Conservation (phyloP, 2,797 vertebrate species). For the Crypturellus tataupa region DNA sequence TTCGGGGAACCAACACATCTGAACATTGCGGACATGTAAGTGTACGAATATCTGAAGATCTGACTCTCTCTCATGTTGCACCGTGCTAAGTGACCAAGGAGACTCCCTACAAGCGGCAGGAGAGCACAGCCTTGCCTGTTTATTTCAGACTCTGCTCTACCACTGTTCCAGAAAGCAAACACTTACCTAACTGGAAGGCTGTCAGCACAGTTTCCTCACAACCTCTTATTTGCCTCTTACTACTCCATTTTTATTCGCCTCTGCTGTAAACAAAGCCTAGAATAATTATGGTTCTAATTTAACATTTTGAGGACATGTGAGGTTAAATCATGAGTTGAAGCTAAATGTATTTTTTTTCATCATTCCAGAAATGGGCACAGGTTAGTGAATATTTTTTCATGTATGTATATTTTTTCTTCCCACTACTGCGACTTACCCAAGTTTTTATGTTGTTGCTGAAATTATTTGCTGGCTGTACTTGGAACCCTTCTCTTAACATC, state of each 20-base stretch:
- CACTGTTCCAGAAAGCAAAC: background rate
- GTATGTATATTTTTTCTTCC: background rate
- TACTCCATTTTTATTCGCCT: background rate
- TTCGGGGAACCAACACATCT: background rate
- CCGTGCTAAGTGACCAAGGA: background rate
- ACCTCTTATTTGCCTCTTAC: background rate
- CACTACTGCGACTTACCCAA: background rate
- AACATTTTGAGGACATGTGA: background rate
- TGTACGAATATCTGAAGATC: background rate
- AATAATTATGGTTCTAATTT: background rate
- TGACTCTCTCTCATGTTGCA: background rate
- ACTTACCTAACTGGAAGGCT: background rate
- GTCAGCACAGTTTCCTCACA: background rate
- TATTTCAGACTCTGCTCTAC: background rate
- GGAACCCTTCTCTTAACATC: background rate
- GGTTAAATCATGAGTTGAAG: background rate
- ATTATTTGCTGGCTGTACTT: background rate
- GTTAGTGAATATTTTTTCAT: background rate
- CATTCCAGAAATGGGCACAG: background rate
- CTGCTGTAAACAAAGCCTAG: background rate
- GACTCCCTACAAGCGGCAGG: background rate
- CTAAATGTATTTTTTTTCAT: conserved; percentile 25
- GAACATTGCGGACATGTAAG: background rate
- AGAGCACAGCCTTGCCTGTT: background rate
- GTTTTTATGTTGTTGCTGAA: background rate